phyloP scores from a whole-genome alignment of 2,113 vertebrate genomes.

The Lathamus discolor region DNA sequence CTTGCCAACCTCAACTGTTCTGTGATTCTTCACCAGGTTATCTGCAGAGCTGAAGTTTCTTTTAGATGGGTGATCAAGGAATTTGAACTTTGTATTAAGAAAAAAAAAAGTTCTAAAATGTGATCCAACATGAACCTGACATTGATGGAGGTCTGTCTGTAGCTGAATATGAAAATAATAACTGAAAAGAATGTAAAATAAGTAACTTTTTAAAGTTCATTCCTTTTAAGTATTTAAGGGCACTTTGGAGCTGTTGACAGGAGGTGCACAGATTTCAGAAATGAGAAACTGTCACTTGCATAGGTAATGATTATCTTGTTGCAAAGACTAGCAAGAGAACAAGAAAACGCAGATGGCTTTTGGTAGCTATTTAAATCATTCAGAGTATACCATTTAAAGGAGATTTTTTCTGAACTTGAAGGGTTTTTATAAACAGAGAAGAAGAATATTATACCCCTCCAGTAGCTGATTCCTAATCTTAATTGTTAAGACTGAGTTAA shows the following conservation, averaged over 20 bases:
- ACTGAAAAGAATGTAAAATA: not conserved
- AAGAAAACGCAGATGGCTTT: constrained; percentile 15
- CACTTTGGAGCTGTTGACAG: not conserved
- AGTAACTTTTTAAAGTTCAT: not conserved
- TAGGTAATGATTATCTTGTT: constrained; percentile 4
- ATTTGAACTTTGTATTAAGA: not conserved
- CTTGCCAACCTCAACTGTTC: not conserved
- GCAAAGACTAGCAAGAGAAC: not conserved
- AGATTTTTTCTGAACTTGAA: not conserved
- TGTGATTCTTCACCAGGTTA: not conserved
- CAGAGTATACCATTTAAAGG: not conserved
- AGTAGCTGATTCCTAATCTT: not conserved
- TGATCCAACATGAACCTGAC: not conserved
- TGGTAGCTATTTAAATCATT: not conserved
- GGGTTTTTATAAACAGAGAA: not conserved
- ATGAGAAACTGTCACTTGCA: not conserved
- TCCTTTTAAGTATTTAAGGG: not conserved
- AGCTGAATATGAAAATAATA: not conserved
- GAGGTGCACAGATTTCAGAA: not conserved
- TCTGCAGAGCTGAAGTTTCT: not conserved
- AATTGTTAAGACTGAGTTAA: not conserved
- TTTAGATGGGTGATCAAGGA: not conserved
- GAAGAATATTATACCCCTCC: not conserved
- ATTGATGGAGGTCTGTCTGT: not conserved
- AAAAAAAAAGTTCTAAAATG: not conserved